Percentiles rank a stretch among this genome's conserved stretches.
Evolutionary conservation across 2,113 vertebrate genomes (phyloP).

Genomic region (Passerina amoena): DNA sequence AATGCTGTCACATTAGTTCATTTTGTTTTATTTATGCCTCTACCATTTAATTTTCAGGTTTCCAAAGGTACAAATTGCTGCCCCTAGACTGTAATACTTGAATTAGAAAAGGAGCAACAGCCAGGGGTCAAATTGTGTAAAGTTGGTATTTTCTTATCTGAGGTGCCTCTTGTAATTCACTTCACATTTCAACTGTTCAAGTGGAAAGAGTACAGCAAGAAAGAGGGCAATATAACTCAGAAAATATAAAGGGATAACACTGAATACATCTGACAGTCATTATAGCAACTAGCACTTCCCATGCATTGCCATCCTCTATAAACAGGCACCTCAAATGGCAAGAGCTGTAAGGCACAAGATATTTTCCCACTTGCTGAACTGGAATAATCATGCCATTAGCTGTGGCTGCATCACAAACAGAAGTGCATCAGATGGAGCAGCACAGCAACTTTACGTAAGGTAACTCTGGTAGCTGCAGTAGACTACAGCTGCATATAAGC

Average conservation of each 20-base stretch:
- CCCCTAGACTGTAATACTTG: background rate
- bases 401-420: background rate
- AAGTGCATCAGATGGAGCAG: background rate
- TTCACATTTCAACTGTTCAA: background rate
- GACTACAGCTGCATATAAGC: accelerated
- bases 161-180: background rate
- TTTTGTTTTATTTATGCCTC: background rate
- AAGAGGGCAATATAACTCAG: background rate
- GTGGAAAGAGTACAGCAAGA: background rate
- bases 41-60: background rate
- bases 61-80: background rate
- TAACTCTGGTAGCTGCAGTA: background rate
- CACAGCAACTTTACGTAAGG: background rate
- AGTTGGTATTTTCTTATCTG: background rate
- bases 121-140: background rate
- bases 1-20: background rate
- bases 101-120: background rate
- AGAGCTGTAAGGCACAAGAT: background rate
- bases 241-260: background rate
- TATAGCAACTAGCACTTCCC: background rate
- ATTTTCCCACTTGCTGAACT: background rate
- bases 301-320: background rate
- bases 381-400: background rate
- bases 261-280: background rate
- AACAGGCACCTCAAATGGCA: background rate